Evolutionary conservation across 2,797 vertebrate species (phyloP).

Genomic region (Sebastes umbrosus): DNA sequence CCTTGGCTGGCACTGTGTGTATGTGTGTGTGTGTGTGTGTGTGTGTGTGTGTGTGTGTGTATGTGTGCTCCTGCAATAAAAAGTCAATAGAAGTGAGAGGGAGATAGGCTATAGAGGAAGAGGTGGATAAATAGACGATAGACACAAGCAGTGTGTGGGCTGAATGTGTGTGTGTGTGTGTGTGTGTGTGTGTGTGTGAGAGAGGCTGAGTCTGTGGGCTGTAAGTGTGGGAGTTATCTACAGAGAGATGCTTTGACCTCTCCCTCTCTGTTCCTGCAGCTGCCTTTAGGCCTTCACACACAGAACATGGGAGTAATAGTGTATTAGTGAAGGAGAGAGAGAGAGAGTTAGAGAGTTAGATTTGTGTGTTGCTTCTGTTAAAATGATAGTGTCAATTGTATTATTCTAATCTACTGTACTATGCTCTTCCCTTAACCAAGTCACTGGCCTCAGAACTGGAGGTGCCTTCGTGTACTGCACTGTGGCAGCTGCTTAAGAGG

Average conservation of each 20-base stretch:
- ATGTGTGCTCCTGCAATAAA: not conserved
- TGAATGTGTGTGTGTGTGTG: not conserved
- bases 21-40: slow-evolving; percentile 8
- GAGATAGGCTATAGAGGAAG: not conserved
- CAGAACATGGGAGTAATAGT: not conserved
- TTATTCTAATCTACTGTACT: not conserved
- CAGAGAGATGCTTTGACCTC: slow-evolving; percentile 40
- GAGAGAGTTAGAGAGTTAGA: not conserved
- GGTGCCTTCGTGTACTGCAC: not conserved
- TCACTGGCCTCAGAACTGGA: not conserved
- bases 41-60: slow-evolving; percentile 10
- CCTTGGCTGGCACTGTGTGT: slow-evolving; percentile 34
- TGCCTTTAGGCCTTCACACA: slow-evolving; percentile 13
- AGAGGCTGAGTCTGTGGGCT: slow-evolving; percentile 24
- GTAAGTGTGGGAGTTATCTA: slow-evolving; percentile 49
- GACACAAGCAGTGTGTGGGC: slow-evolving; percentile 27
- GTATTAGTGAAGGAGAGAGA: not conserved
- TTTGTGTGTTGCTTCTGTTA: not conserved
- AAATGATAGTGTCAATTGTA: not conserved
- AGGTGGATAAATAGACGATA: not conserved
- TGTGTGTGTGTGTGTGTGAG: too few relatives aligned
- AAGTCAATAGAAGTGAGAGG: slow-evolving; percentile 1
- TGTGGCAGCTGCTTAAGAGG: not conserved
- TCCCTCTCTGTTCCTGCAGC: not conserved
- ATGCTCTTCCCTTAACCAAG: not conserved